Evolutionary conservation across 2,113 vertebrate genomes (phyloP), one percentile per base, ranked within the genome.

Genomic region (Antechinus flavipes): DNA sequence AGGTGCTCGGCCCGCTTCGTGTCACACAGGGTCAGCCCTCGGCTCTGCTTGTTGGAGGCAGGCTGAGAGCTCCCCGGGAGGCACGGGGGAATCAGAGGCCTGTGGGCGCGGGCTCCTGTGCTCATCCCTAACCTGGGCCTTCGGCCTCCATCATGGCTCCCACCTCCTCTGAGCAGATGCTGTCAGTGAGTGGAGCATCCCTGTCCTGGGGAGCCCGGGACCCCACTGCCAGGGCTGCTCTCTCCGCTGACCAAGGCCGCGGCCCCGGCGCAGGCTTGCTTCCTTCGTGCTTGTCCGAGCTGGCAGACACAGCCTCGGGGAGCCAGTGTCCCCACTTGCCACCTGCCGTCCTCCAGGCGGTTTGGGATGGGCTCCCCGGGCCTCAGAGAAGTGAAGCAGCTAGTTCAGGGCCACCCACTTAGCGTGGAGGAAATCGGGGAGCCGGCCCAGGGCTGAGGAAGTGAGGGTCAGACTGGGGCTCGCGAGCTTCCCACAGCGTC

Each of bases 81-180:
- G 19, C 2, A 23, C 7, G 1, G 16, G 16, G 42, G 23, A 6
- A 2, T 23, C 2, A 19, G n/a, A n/a, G 68, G 19, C n/a, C 4
- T 5, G 12, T 7, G 22, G 8, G n/a, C 7, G 6, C 19, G 68
- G 19, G 2, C 68, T 84, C 68, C 22, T 16, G 5, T 76, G 4
- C 61, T 76, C 35, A 7, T n/a, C 35, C n/a, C 35, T n/a, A 68
- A n/a, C 14, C 5, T 1, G 61, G 19, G 61, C 12, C 0, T 84
- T 84, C 23, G n/a, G 7, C 68, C n/a, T 84, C n/a, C 2, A 16
- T 22, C 16, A 42, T 42, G 16, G 11, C 61, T 76, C n/a, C 23
- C n/a, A 22, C 19, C n/a, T 42, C 68, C 35, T 42, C 16, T 84
- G 68, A 19, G 4, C 6, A 16, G 16, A 19, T 76, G 4, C 14